These are phyloP conservation scores for Misgurnus mizolepis DNA, from an alignment of 2,113 vertebrate genomes.

Conservation along the genomic window DNA sequence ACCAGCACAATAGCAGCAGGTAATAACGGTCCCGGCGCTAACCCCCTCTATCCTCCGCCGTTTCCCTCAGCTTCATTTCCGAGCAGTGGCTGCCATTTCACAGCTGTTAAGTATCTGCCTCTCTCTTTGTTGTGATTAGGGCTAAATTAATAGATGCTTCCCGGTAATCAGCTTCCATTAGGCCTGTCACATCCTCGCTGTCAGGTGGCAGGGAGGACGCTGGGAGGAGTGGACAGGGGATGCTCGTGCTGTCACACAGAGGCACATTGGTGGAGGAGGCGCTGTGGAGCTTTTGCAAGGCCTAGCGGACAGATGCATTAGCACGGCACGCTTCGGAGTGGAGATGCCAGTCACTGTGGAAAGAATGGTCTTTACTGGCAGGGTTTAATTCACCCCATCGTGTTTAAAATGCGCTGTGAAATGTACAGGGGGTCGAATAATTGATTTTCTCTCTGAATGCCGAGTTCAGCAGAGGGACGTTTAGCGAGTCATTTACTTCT, in stretches of 20 bases:
- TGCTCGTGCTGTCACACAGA: slow-evolving; percentile 63
- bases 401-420: slow-evolving; percentile 79
- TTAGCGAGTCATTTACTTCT: slow-evolving; percentile 71
- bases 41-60: slow-evolving; percentile 67
- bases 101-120: slow-evolving; percentile 79
- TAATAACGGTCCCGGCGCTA: slow-evolving; percentile 71
- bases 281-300: slow-evolving; percentile 52
- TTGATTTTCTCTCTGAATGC: slow-evolving; percentile 75
- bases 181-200: slow-evolving; percentile 67
- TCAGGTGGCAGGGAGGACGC: slow-evolving; percentile 59
- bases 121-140: slow-evolving; percentile 78
- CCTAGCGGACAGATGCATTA: slow-evolving; percentile 61
- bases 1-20: slow-evolving; percentile 68
- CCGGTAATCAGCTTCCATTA: slow-evolving; percentile 83
- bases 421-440: slow-evolving; percentile 77
- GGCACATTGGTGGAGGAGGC: slow-evolving; percentile 36
- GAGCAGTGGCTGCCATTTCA: slow-evolving; percentile 74
- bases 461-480: slow-evolving; percentile 72
- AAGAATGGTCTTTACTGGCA: slow-evolving; percentile 71
- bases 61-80: slow-evolving; percentile 75
- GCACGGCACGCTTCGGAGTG: slow-evolving; percentile 28
- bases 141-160: slow-evolving; percentile 80
- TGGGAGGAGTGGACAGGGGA: slow-evolving; percentile 62
- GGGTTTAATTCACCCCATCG: slow-evolving; percentile 76
- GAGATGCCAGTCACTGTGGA: slow-evolving; percentile 69